Evolutionary conservation across 2,113 vertebrate species (phyloP), one percentile per base, ranked within the genome.

Genomic region (Nesoenas mayeri): DNA sequence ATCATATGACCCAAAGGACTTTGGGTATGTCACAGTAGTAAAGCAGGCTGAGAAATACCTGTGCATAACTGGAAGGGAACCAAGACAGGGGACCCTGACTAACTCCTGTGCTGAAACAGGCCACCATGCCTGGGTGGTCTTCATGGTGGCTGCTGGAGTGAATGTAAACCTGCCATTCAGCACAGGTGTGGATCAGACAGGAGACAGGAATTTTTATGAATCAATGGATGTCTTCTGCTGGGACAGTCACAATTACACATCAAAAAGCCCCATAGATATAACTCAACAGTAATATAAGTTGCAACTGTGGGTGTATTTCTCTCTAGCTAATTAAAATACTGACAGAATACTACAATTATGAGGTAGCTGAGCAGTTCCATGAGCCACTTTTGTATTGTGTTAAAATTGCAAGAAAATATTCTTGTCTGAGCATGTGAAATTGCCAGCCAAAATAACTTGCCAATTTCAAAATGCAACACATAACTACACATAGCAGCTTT

Each of bases 221-320:
- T 42, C 12, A 31, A 0, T 44, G 3, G 6, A 57, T n/a, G 12
- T 14, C 44, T 82, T 80, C 69, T 69, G 29, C 65, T 58, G 28
- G 13, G 13, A 32, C 0, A 0, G 19, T n/a, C 6, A 47, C 11
- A 4, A 38, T 2, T 60, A 21, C 13, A 61, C 12, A 26, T 48
- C 67, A 11, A 6, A 85, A 72, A 77, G 4, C 4, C 24, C 13
- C 9, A 5, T 12, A 77, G 34, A 64, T 60, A 48, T 2, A 11
- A 8, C 9, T 67, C 18, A 34, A 32, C 6, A 26, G 5, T 31
- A 74, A 79, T 9, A 29, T 18, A 74, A 47, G 9, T 51, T 87
- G 8, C 13, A 10, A 9, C 11, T 75, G 29, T 32, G 62, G 53
- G 11, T 0, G 0, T 62, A 40, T 91, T 88, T 79, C 32, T 61